Conservation (phyloP, 2,797 vertebrate species). For the Fringilla coelebs region DNA sequence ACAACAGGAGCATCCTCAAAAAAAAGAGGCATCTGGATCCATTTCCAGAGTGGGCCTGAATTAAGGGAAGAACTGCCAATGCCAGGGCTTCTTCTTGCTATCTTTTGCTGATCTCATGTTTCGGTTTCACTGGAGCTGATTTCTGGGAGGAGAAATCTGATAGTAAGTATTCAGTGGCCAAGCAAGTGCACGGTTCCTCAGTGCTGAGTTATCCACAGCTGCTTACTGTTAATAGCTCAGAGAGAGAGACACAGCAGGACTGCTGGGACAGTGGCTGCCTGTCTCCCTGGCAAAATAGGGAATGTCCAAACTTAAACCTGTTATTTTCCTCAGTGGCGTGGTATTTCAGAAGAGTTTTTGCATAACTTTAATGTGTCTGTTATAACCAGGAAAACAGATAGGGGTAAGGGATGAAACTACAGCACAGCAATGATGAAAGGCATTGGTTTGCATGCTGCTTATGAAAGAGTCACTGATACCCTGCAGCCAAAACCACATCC, state of each 20-base stretch:
- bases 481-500: not conserved
- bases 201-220: conserved; percentile 40
- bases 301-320: not conserved
- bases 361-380: not conserved
- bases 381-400: not conserved
- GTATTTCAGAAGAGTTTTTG: not conserved
- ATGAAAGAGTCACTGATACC: not conserved
- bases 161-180: conserved; percentile 17
- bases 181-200: not conserved
- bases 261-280: not conserved
- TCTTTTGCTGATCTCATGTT: not conserved
- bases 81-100: not conserved
- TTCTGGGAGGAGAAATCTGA: conserved; percentile 24
- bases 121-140: not conserved
- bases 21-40: not conserved
- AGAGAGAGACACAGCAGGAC: not conserved
- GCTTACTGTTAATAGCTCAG: not conserved
- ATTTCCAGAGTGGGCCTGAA: not conserved
- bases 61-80: not conserved
- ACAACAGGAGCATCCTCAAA: not conserved
- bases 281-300: not conserved
- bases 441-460: not conserved
- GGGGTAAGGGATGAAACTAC: not conserved
- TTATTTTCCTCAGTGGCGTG: not conserved
- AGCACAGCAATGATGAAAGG: not conserved